phyloP scores from a whole-genome alignment of 2,113 vertebrate genomes.

The Scatophagus argus region DNA sequence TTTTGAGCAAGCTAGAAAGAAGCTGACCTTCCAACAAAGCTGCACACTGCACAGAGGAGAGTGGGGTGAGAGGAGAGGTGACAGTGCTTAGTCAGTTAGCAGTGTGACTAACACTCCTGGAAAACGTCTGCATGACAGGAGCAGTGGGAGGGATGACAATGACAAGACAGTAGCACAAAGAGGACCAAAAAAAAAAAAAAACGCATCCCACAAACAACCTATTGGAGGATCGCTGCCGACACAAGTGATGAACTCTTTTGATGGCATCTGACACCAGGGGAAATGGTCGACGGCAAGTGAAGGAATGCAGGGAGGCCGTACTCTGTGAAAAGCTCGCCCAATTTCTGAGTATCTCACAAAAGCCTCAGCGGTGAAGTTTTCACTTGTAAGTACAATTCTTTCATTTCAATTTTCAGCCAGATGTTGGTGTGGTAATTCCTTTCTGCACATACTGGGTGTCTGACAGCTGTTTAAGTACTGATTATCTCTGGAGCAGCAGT shows the following conservation, averaged over 20 bases:
- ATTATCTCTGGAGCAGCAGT: background rate
- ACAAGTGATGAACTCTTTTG: background rate
- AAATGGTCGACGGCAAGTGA: background rate
- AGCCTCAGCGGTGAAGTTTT: constrained; percentile 24
- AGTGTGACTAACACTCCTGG: constrained; percentile 60
- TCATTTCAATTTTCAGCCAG: constrained; percentile 23
- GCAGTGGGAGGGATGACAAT: constrained; percentile 37
- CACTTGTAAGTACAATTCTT: constrained; percentile 67
- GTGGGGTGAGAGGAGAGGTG: constrained; percentile 65
- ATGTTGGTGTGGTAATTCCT: background rate
- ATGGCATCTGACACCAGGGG: constrained; percentile 10
- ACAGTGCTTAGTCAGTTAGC: constrained; percentile 69
- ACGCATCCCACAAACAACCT: constrained; percentile 3
- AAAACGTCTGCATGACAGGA: constrained; percentile 62
- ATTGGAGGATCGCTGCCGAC: constrained; percentile 23
- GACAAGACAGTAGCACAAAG: constrained; percentile 48
- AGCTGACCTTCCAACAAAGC: constrained; percentile 75
- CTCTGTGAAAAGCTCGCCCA: constrained; percentile 25
- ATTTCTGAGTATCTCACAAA: constrained; percentile 24
- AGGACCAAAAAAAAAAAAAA: too few relatives aligned
- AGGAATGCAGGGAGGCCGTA: constrained; percentile 26
- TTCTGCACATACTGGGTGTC: background rate
- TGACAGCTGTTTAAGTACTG: background rate
- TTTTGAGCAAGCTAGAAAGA: constrained; percentile 67
- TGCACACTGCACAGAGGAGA: constrained; percentile 60